Evolutionary conservation across 2,113 vertebrate genomes (phyloP).

Genomic region (Delphinus delphis): DNA sequence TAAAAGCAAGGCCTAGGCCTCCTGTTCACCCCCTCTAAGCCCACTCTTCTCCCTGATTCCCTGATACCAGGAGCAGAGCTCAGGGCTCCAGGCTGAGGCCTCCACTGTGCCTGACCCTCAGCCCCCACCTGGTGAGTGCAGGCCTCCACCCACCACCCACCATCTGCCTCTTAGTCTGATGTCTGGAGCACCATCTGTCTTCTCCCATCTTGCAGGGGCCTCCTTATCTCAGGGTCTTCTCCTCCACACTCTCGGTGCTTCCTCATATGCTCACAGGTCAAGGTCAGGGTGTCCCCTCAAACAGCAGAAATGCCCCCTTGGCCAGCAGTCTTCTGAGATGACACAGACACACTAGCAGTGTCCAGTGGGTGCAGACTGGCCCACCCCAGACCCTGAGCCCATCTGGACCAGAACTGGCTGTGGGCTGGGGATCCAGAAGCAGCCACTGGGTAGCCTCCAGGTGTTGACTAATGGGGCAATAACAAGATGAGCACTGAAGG

Average conservation of each 20-base stretch:
- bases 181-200: too few species aligned
- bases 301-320: not conserved
- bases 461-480: not conserved
- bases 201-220: not conserved
- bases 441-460: not conserved
- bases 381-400: not conserved
- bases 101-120: not conserved
- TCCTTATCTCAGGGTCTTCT: not conserved
- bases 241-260: not conserved
- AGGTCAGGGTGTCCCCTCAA: not conserved
- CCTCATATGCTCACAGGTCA: not conserved
- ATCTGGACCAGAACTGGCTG: too few species aligned
- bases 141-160: not conserved
- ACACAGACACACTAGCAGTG: too few species aligned
- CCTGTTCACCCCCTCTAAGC: not conserved
- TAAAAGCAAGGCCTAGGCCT: not conserved
- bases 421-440: not conserved
- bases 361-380: accelerated
- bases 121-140: not conserved
- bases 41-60: not conserved
- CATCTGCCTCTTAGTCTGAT: too few species aligned
- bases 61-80: not conserved
- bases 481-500: not conserved
- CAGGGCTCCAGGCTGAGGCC: not conserved
- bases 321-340: not conserved